Conservation (phyloP, 2,113 vertebrate species). For the Zapus hudsonius region DNA sequence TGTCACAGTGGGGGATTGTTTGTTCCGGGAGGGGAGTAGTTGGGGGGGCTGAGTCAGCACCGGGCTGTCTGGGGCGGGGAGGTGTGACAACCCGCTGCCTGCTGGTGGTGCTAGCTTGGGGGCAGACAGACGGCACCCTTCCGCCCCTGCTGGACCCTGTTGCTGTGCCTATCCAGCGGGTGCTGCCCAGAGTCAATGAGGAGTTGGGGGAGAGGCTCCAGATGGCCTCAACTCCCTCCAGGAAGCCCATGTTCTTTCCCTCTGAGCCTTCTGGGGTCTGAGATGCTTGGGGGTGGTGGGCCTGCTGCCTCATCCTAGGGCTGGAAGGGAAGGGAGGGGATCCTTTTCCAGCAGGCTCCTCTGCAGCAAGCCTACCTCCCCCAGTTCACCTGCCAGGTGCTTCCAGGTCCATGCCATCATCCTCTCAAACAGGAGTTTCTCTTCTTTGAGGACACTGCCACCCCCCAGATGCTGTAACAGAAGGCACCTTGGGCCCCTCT, state of each 20-base stretch:
- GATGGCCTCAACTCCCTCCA: conserved; percentile 68
- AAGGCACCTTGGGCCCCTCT: not conserved
- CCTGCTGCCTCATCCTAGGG: conserved; percentile 17
- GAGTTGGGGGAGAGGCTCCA: conserved; percentile 56
- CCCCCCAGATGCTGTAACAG: not conserved
- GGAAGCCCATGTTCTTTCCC: conserved; percentile 74
- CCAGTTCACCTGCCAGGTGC: not conserved
- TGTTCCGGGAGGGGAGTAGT: conserved; percentile 58
- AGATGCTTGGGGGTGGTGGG: conserved; percentile 45
- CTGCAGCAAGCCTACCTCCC: not conserved
- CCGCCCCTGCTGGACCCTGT: conserved; percentile 65
- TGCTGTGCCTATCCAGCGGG: conserved; percentile 49
- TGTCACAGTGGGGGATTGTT: conserved; percentile 74
- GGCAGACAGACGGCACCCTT: conserved; percentile 76
- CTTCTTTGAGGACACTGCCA: not conserved
- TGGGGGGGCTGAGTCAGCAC: conserved; percentile 71
- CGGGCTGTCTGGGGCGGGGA: conserved; percentile 76
- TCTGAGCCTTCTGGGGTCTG: conserved; percentile 49
- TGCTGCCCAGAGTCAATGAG: conserved; percentile 49
- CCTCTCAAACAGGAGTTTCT: not conserved
- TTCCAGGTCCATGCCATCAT: not conserved
- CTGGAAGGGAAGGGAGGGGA: not conserved
- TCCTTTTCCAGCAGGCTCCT: not conserved
- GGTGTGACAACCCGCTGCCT: conserved; percentile 61
- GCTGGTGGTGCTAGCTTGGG: conserved; percentile 62